A percentile compares a stretch with the other conserved stretches of the same genome.
Evolutionary conservation across 2,113 vertebrate genomes (phyloP).

Genomic region (Urocynchramus pylzowi): DNA sequence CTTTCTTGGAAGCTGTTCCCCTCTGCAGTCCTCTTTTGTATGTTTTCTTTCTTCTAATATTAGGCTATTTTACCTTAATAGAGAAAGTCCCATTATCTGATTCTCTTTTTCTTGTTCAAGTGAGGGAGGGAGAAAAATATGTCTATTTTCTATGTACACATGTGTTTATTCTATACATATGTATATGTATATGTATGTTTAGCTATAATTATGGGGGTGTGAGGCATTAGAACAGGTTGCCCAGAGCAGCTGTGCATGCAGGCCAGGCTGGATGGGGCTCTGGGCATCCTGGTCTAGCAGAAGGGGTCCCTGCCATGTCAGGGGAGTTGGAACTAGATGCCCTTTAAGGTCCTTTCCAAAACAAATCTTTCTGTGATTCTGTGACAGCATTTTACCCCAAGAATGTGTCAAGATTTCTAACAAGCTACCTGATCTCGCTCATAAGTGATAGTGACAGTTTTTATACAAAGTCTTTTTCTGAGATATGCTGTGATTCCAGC

Average conservation of each 20-base stretch:
- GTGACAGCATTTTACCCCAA: not conserved
- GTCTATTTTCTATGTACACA: not conserved
- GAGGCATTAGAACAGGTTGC: not conserved
- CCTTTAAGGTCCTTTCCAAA: not conserved
- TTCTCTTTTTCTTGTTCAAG: not conserved
- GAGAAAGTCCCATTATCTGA: not conserved
- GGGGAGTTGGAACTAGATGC: not conserved
- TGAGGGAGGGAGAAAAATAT: rapidly evolving
- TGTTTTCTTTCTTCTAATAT: not conserved
- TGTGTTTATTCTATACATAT: not conserved
- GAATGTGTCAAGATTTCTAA: not conserved
- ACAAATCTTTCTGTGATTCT: not conserved
- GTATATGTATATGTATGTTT: not conserved
- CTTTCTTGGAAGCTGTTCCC: not conserved
- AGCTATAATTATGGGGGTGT: not conserved
- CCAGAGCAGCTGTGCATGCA: not conserved
- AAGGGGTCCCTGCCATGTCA: not conserved
- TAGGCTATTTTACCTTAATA: not conserved
- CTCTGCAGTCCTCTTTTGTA: no score
- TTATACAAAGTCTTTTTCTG: not conserved
- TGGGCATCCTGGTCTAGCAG: not conserved
- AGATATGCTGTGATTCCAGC: not conserved
- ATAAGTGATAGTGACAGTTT: not conserved
- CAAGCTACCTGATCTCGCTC: not conserved
- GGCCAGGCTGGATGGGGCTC: not conserved